phyloP scores from a whole-genome alignment of 2,797 vertebrate species.

The Myotis daubentonii region DNA sequence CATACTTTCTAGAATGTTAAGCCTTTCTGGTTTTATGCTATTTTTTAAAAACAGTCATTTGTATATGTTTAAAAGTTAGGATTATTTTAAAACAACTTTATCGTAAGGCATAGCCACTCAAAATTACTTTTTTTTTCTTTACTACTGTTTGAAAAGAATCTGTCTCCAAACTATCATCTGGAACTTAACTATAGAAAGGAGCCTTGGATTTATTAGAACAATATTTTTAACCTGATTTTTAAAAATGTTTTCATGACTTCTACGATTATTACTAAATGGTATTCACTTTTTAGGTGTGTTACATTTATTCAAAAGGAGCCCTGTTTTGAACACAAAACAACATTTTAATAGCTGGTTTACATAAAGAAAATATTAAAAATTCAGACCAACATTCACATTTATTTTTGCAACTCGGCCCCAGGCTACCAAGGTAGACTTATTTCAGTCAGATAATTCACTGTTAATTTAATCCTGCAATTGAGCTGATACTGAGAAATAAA shows the following conservation, averaged over 20 bases:
- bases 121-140: slow-evolving; percentile 11
- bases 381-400: slow-evolving; percentile 68
- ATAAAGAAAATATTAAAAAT: slow-evolving; percentile 60
- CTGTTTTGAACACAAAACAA: slow-evolving; percentile 61
- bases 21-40: slow-evolving; percentile 4
- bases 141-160: slow-evolving; percentile 35
- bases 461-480: slow-evolving; percentile 77
- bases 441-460: slow-evolving; percentile 68
- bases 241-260: slow-evolving; percentile 55
- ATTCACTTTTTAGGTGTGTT: slow-evolving; percentile 43
- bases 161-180: slow-evolving; percentile 45
- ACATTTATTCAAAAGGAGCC: slow-evolving; percentile 67
- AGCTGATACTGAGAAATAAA: slow-evolving; percentile 81
- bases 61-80: slow-evolving; percentile 36
- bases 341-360: slow-evolving; percentile 66
- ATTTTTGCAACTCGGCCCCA: slow-evolving; percentile 70
- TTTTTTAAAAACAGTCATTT: background rate
- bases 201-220: slow-evolving; percentile 35
- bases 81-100: slow-evolving; percentile 52
- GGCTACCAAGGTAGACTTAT: slow-evolving; percentile 73
- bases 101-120: background rate
- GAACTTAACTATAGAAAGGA: slow-evolving; percentile 16
- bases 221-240: slow-evolving; percentile 56
- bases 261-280: slow-evolving; percentile 56
- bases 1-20: slow-evolving; percentile 10